phyloP scores from a whole-genome alignment of 2,797 vertebrate genomes.

The Aldrovandia affinis region DNA sequence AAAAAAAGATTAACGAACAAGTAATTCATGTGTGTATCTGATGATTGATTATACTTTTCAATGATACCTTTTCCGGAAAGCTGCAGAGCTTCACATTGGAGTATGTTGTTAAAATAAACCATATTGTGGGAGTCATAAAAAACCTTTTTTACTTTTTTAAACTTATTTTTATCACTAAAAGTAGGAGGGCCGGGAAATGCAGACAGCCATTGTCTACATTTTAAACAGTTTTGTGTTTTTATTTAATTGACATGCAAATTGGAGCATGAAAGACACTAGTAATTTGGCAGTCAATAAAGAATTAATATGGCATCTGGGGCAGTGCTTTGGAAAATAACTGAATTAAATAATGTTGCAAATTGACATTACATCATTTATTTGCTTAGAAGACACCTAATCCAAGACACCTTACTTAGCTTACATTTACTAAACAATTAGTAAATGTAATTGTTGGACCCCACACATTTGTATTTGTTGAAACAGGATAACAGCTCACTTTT shows the following conservation, averaged over 20 bases:
- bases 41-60: neutral
- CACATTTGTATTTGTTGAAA: neutral
- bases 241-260: conserved; percentile 69
- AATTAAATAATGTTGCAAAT: neutral
- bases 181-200: conserved; percentile 59
- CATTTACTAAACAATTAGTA: neutral
- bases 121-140: conserved; percentile 71
- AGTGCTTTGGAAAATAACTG: conserved; percentile 21
- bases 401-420: neutral
- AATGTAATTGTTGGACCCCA: neutral
- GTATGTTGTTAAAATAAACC: conserved; percentile 23
- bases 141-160: conserved; percentile 84
- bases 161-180: conserved; percentile 74
- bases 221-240: conserved; percentile 57
- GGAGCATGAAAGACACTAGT: conserved; percentile 63
- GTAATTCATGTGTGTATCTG: too few relatives aligned
- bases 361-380: neutral
- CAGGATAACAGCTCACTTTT: neutral
- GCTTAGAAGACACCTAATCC: neutral
- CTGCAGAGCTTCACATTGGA: neutral
- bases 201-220: conserved; percentile 57
- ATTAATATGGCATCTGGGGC: neutral
- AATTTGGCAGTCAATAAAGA: conserved; percentile 45
- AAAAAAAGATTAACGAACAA: too few relatives aligned
- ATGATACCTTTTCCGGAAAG: neutral